Conservation (phyloP, 2,888 invertebrate species). For the Euproctis similis region DNA sequence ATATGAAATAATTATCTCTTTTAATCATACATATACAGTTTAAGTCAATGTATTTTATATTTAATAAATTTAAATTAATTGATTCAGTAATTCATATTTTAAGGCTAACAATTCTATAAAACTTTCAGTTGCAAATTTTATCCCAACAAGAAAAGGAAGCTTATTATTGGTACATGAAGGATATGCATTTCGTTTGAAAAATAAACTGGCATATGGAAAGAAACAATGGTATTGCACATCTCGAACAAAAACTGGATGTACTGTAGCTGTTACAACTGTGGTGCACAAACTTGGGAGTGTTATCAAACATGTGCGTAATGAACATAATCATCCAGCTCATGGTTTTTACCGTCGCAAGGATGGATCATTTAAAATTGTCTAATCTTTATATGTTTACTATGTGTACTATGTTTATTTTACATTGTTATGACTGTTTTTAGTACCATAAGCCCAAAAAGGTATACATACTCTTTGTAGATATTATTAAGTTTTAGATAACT, state of each 20-base stretch:
- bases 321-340: conserved; percentile 56
- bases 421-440: too few species aligned
- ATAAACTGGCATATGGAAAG: conserved; percentile 62
- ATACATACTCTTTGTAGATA: too few species aligned
- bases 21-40: too few species aligned
- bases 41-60: too few species aligned
- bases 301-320: conserved; percentile 50
- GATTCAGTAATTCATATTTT: too few species aligned
- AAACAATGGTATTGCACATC: conserved; percentile 67
- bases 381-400: conserved; percentile 8
- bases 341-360: conserved; percentile 55
- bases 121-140: conserved; percentile 61
- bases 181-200: conserved; percentile 58
- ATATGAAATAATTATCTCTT: too few species aligned
- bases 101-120: too few species aligned
- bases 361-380: conserved; percentile 60
- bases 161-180: conserved; percentile 54
- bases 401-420: too few species aligned
- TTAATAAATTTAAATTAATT: too few species aligned
- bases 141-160: conserved; percentile 60
- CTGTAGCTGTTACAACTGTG: conserved; percentile 56
- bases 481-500: too few species aligned
- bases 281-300: conserved; percentile 39
- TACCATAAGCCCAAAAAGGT: too few species aligned
- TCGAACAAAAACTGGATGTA: conserved; percentile 55